Conservation (phyloP, 2,113 vertebrate species). For the Lates calcarifer region DNA sequence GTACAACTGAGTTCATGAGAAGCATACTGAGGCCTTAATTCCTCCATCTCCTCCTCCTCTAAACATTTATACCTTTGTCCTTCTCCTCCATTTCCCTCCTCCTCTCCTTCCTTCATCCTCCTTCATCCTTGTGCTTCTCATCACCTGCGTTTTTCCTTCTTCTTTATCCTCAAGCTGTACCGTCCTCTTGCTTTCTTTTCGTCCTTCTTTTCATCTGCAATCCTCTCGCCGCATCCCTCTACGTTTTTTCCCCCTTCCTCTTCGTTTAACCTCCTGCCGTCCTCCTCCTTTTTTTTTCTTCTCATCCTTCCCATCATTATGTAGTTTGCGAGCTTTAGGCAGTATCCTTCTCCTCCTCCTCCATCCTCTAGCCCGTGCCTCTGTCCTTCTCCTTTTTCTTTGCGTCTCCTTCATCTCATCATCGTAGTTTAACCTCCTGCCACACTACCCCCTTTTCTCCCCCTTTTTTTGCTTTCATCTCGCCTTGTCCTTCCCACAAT, state of each 20-base stretch:
- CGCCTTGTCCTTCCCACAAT: not conserved
- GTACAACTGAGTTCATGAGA: no score
- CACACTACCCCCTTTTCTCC: constrained; percentile 1
- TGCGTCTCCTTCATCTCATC: constrained; percentile 17
- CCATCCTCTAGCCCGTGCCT: not conserved
- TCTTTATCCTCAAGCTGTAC: not conserved
- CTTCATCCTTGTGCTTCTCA: not conserved
- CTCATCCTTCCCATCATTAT: constrained; percentile 19
- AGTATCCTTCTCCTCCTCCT: not conserved
- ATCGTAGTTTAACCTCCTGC: constrained; percentile 25
- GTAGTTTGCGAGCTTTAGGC: constrained; percentile 14
- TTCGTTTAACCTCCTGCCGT: not conserved
- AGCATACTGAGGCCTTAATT: not conserved
- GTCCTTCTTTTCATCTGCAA: not conserved
- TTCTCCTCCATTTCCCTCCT: not conserved
- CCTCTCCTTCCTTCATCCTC: not conserved
- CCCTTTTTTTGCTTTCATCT: constrained; percentile 6
- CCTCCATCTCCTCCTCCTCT: not conserved
- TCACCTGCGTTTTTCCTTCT: not conserved
- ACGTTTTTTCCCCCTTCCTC: not conserved
- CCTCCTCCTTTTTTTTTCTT: not conserved
- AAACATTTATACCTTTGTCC: not conserved
- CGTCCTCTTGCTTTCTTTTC: not conserved
- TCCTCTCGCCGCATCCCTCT: not conserved
- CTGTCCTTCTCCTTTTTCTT: constrained; percentile 7